These are phyloP conservation scores for Lomographa bimaculata DNA, from an alignment of 2,888 invertebrate species.

Conservation along the genomic window DNA sequence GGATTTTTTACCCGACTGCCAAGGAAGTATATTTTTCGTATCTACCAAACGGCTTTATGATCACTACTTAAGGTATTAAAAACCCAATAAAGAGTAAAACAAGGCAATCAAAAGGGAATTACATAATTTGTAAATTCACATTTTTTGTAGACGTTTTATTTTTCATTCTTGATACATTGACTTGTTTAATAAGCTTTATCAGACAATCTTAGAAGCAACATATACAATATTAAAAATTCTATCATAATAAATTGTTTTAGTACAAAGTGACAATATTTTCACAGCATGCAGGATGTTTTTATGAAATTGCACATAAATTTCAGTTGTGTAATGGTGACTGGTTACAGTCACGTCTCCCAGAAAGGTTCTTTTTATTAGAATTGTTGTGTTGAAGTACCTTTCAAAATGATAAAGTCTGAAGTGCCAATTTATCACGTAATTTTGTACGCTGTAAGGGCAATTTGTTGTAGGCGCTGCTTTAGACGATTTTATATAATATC, in stretches of 20 bases:
- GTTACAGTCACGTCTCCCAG: slow-evolving; percentile 20
- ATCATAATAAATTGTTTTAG: slow-evolving; percentile 11
- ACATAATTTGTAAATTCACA: no score
- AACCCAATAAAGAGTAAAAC: not conserved
- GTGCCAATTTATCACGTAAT: slow-evolving; percentile 13
- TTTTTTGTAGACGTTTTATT: no score
- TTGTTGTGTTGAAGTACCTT: slow-evolving; percentile 12
- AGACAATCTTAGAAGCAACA: no score
- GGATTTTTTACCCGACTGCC: no score
- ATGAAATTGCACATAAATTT: slow-evolving; percentile 24
- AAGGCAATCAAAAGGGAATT: no score
- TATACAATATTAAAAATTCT: slow-evolving; percentile 3
- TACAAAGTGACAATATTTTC: slow-evolving; percentile 10
- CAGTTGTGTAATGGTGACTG: slow-evolving; percentile 19
- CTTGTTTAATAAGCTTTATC: no score
- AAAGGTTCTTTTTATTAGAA: slow-evolving; percentile 17
- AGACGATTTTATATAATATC: no score
- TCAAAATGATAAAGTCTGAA: slow-evolving; percentile 20
- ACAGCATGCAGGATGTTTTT: slow-evolving; percentile 8
- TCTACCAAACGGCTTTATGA: no score
- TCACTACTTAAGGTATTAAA: not conserved
- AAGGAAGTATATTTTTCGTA: no score
- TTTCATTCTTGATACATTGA: no score
- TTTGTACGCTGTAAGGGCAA: no score
- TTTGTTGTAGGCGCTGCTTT: no score